Evolutionary conservation across 2,797 vertebrate species (phyloP), one percentile per base, ranked within the genome.

Genomic region (Monodelphis domestica): DNA sequence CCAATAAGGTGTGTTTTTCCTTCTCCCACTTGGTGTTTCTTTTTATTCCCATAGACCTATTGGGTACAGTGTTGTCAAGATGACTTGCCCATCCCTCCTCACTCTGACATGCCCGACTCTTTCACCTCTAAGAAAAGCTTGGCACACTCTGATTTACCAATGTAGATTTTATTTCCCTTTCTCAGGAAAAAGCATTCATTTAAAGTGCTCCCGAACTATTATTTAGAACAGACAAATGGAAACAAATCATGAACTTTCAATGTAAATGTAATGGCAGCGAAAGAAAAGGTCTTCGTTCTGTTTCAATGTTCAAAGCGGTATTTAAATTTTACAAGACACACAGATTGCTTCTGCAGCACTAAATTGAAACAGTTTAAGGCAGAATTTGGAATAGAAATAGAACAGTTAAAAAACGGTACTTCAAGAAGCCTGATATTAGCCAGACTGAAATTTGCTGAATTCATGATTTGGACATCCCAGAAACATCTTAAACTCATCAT

Each of bases 301-400:
- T 78, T 78, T 78, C 70, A 78, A 3, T 45, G 70, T 78, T 78
- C 70, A 45, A 78, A 91, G 50, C 87, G 30, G 21, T 95, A 93
- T 95, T 95, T 51, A 94, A 92, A 89, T 91, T 89, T 91, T 59
- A 89, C 88, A 70, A 90, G 91, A 84, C 45, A 93, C 55, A 91
- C 57, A 90, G 53, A 88, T 84, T 52, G 89, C 89, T 84, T 91
- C 51, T 33, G 53, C 59, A 91, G 88, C 21, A 52, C 53, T n/a
- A 87, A 93, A 94, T 89, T 91, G 95, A 88, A 91, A 93, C 70
- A 51, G 30, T 53, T 92, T 93, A 94, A 93, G 57, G 55, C 91
- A 88, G 92, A 93, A 57, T 54, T 54, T 89, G 38, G 87, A 94
- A 91, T 93, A 90, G 95, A 95, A 97, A 93, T 26, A 97, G 52